Conservation (phyloP, 37 sponge, comb jelly and placozoan genomes). For the Cliona cf. orientalis region DNA sequence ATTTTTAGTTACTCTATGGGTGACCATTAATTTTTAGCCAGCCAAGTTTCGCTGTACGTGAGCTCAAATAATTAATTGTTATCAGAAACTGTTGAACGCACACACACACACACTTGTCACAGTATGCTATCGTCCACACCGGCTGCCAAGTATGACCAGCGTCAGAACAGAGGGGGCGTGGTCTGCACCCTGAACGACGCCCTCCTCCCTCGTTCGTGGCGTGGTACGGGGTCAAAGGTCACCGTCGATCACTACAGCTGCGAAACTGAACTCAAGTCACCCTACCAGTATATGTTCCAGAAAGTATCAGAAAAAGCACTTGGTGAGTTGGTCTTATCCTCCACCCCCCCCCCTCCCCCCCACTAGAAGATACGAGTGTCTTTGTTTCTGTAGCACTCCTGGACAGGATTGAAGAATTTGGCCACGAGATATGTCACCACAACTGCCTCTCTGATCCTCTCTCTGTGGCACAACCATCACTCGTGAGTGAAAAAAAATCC, state of each 20-base stretch:
- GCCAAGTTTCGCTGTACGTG: too few relatives aligned
- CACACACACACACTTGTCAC: not conserved
- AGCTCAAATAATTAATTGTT: not conserved
- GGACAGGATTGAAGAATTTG: constrained; percentile 29
- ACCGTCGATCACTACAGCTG: not conserved
- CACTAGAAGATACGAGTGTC: not conserved
- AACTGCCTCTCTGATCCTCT: constrained; percentile 28
- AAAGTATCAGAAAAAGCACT: constrained; percentile 42
- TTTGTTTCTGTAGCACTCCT: constrained; percentile 18
- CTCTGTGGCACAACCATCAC: constrained; percentile 37
- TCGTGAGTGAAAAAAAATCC: constrained; percentile 31
- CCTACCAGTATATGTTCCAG: constrained; percentile 64
- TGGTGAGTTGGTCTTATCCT: constrained; percentile 16
- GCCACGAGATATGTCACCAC: constrained; percentile 24
- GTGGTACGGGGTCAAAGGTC: not conserved
- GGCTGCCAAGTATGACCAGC: constrained; percentile 27
- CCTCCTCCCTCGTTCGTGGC: constrained; percentile 25
- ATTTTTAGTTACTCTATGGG: too few relatives aligned
- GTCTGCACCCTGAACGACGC: constrained; percentile 34
- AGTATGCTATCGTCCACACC: constrained; percentile 22
- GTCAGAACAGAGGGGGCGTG: constrained; percentile 38
- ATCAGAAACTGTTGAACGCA: not conserved
- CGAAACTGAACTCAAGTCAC: constrained; percentile 9
- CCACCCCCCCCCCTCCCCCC: not conserved
- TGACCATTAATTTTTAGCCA: too few relatives aligned